phyloP scores from a whole-genome alignment of 2,113 vertebrate species.

The Zingel zingel region DNA sequence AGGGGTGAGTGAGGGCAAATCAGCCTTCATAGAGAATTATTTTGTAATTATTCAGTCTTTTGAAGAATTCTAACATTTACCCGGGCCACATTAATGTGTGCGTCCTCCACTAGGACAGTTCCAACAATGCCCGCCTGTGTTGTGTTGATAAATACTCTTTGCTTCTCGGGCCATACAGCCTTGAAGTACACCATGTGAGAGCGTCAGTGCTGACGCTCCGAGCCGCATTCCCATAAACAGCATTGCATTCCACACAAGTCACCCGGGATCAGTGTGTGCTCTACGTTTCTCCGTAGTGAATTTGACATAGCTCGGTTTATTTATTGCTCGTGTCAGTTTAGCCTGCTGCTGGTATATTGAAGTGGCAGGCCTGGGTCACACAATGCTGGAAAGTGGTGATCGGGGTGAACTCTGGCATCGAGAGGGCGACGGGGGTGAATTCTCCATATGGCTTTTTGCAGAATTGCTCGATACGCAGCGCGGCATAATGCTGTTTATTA shows the following conservation, averaged over 20 bases:
- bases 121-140: constrained; percentile 50
- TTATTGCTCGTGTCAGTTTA: constrained; percentile 19
- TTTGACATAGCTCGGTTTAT: background rate
- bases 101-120: background rate
- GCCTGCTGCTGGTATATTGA: background rate
- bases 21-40: background rate
- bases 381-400: constrained; percentile 8
- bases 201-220: constrained; percentile 56
- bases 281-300: background rate
- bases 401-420: background rate
- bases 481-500: background rate
- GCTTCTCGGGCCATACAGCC: background rate
- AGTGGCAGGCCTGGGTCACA: constrained; percentile 26
- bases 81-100: background rate
- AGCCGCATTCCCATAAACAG: constrained; percentile 48
- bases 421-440: background rate
- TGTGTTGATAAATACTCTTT: constrained; percentile 22
- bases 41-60: background rate
- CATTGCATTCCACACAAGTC: constrained; percentile 40
- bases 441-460: constrained; percentile 12
- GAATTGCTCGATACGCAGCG: background rate
- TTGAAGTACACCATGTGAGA: constrained; percentile 26
- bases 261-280: constrained; percentile 9
- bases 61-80: background rate
- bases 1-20: background rate